Base-by-base conservation (phyloP, 2,888 invertebrate genomes). In the Mongoloraphidia duomilia region DNA sequence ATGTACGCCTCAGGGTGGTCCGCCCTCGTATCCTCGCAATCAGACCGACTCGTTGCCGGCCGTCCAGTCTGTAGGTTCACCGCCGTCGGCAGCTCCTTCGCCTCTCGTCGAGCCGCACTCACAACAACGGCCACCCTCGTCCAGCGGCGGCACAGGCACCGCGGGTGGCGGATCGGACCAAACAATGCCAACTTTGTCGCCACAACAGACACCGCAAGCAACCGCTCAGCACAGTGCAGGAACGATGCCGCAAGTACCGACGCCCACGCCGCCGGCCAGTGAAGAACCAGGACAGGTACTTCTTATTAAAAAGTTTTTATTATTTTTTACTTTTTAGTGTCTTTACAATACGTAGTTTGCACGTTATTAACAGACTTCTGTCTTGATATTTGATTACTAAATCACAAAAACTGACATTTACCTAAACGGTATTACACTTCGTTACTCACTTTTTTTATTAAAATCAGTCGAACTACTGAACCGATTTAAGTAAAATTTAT, bases 161-260 rank as follows among this genome's bases (percentile, higher is more conserved):
- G 51, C 76, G 3, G 48, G 48, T n/a, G 42, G 48, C 79, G 43
- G 69, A 66, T 55, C 55, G 11, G 80, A 80, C 55, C 78, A 80
- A 47, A 74, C 75, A 43, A 82, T 82, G 81, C 82, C 82, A 5
- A 80, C 81, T 9, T 66, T 82, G 49, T 84, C 84, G 52, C 87
- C 86, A 37, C 82, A 82, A 57, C 75, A 76, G 42, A 66, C 68
- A 54, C 68, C 71, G 53, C 60, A 66, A 39, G 69, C 70, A 39
- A 69, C 72, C 41, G 62, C 66, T 49, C 67, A 67, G 55, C 10
- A 41, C 14, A 42, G 36, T 9, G 35, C 50, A 47, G 14, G 39
- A 46, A 37, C 51, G 11, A 35, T 42, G n/a, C 26, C 50, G 38
- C 68, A 68, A 43, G 26, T 26, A 6, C 26, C 26, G 26, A 68